Base-by-base conservation (phyloP, 2,888 invertebrate genomes). In the Mythimna vitellina region DNA sequence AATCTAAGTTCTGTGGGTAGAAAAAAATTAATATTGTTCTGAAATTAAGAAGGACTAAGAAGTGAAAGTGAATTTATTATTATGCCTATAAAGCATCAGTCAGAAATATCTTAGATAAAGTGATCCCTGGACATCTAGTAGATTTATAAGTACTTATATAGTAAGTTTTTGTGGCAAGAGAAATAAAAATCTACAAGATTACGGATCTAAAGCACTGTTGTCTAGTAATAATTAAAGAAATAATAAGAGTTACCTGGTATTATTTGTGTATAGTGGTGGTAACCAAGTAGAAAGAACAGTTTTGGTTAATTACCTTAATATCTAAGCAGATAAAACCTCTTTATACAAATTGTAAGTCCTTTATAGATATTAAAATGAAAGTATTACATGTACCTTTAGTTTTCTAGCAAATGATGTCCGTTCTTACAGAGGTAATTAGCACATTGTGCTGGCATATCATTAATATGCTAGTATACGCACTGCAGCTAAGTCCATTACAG, bases 61-160 rank as follows among this genome's bases (percentile, higher is more conserved):
- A 29, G 74, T 63, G 70, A 70, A 75, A 70, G 57, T 75, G 62
- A 57, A 62, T 35, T n/a, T 38, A 22, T 14, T 71, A 25, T 10
- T 53, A n/a, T n/a, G 1, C 22, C 25, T 38, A 38, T 49, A 38
- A 29, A 35, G n/a, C 14, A 25, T n/a, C 12, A n/a, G 29, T 61
- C 4, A 0, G 46, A 58, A n/a, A 73, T 42, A 42, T 25, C 49
- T 51, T 51, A 20, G 8, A 25, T 32, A 49, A 29, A 65, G 29
- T 65, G 10, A 58, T 51, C 0, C 22, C 14, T 57, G 22, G 12
- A 25, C 5, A 69, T 35, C 12, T 35, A 56, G 9, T 49, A 38
- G 17, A 56, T 56, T 17, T 17, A 56, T 17, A 29, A 1, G 46
- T 6, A 20, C 17, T 46, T 6, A 46, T 46, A 17, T 29, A 1